Evolutionary conservation across 2,797 vertebrate species (phyloP), one percentile per base, ranked within the genome.

Genomic region (Peromyscus aztecus): DNA sequence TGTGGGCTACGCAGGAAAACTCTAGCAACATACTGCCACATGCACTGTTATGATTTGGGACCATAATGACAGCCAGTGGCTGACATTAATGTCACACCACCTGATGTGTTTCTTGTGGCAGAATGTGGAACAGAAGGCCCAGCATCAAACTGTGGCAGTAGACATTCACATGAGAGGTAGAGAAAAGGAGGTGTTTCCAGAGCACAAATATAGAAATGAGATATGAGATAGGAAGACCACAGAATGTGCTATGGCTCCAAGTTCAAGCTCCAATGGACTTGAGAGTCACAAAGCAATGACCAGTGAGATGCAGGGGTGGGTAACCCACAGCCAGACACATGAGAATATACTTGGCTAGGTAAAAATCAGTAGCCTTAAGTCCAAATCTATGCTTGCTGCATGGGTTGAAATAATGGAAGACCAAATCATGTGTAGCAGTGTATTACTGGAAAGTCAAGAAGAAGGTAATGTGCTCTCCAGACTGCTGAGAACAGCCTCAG

Each of bases 361-460:
- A 57, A 95, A 87, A 85, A 49, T 80, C 49, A 87, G 13, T 78
- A 27, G 49, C 57, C 27, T 57, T 63, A 57, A 91, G 16, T 49
- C 9, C 86, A 75, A 86, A 61, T 34, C 57, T n/a, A 69, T 67
- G 21, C 31, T 3, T 61, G 61, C 24, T 73, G 23, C 13, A 19
- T 67, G 40, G 19, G 37, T 40, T 89, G 52, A 90, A 93, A 59
- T 95, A 94, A 43, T 49, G 63, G 82, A 73, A 93, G 63, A 21
- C 17, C n/a, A 78, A 59, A 46, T 89, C 57, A 19, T 76, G 34
- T 63, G 4, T 6, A 71, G 27, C 21, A 57, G 37, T 16, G 2
- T 83, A 34, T 91, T 57, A 43, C 7, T 17, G 16, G 61, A 13
- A 13, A 23, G 3, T 84, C 24, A 52, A 46, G 11, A 76, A 43